A percentile compares a stretch with the other conserved stretches of the same genome.
Evolutionary conservation across 2,888 invertebrate genomes (phyloP).

Genomic region (Morinoia aosen): DNA sequence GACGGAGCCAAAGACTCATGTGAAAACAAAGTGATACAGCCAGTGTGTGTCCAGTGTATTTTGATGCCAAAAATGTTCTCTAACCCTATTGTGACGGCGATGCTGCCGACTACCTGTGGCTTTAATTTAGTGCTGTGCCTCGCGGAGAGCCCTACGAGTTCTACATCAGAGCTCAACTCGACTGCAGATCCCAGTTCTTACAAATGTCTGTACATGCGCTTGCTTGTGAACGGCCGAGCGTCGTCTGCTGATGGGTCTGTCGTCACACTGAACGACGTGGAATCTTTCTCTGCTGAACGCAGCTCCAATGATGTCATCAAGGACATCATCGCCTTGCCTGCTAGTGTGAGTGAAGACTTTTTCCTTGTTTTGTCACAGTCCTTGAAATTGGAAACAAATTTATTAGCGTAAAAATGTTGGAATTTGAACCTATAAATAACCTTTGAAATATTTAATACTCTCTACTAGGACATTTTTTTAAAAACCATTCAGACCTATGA

Average conservation of each 20-base stretch:
- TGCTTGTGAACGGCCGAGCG: not conserved
- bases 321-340: slow-evolving; percentile 8
- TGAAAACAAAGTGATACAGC: not conserved
- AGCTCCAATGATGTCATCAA: not conserved
- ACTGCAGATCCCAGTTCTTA: not conserved
- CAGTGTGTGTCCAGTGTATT: slow-evolving; percentile 33
- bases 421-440: too few species aligned
- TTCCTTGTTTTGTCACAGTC: not conserved
- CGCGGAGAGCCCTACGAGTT: slow-evolving; percentile 68
- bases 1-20: not conserved
- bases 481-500: too few species aligned
- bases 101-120: slow-evolving; percentile 81
- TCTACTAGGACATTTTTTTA: too few species aligned
- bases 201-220: not conserved
- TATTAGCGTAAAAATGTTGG: too few species aligned
- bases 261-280: not conserved
- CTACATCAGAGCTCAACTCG: not conserved
- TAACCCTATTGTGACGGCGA: slow-evolving; percentile 77
- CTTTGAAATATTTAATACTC: too few species aligned
- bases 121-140: slow-evolving; percentile 76
- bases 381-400: too few species aligned
- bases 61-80: slow-evolving; percentile 65
- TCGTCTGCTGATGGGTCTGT: not conserved
- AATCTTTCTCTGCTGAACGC: not conserved
- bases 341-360: not conserved